Evolutionary conservation across 2,797 vertebrate species (phyloP), one percentile per base, ranked within the genome.

Genomic region (Aulostomus chinensis): DNA sequence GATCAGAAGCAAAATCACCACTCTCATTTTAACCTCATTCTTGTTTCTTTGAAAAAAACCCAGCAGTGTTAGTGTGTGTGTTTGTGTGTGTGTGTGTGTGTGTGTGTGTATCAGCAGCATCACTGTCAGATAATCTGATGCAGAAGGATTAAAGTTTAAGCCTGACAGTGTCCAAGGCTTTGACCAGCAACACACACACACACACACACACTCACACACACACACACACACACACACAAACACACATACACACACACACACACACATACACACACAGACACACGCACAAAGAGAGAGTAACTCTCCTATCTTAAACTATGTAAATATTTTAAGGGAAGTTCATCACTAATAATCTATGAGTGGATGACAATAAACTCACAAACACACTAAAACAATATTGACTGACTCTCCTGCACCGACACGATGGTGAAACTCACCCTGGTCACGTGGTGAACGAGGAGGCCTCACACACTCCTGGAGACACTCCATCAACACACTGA

Each of bases 51-150:
- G n/a, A n/a, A n/a, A n/a, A n/a, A n/a, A n/a, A n/a, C n/a, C n/a
- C n/a, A n/a, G n/a, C n/a, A n/a, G n/a, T n/a, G n/a, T 15, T 16
- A n/a, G 16, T 38, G 18, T 26, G 13, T 45, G 29, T 24, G 13
- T 30, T 16, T 21, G 46, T 24, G 52, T 15, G 52, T 15, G 22
- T 39, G 21, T 47, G 46, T 48, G 30, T 49, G 48, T 38, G 47
- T 42, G 18, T 38, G 35, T 61, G 63, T 54, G 53, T 63, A 57
- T 78, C 59, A 17, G 72, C 42, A 15, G 76, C 78, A 81, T 86
- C 79, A 58, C 56, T 82, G 57, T 78, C 83, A 85, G 43, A 83
- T 85, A 81, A 85, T 85, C 83, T 79, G 71, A 81, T 73, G 70
- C 59, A 41, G 57, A 21, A 59, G 78, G 84, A 85, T 83, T 85